Evolutionary conservation across 2,113 vertebrate species (phyloP), one percentile per base, ranked within the genome.

Genomic region (Paraplagusia blochii): DNA sequence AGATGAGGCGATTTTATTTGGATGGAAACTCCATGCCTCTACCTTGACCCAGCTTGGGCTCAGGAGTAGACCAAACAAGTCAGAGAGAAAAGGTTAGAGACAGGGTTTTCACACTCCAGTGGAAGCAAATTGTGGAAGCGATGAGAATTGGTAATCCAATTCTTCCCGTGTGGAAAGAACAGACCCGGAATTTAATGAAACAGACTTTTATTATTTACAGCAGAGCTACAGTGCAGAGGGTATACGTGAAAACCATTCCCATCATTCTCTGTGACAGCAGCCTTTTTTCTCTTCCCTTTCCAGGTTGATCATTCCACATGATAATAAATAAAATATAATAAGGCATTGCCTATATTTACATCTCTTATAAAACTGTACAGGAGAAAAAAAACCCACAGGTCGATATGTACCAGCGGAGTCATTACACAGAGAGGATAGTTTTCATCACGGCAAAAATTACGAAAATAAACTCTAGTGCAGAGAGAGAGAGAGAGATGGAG

Each of bases 341-440:
- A 88, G 87, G 86, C 87, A 77, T 77, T 70, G 67, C 64, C 74
- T 79, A 60, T 83, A 84, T 89, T 79, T 87, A 89, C 83, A 90
- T 60, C 33, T 72, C 57, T 78, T 89, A 89, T 54, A 90, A 90
- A 90, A 88, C 82, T 89, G 85, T 91, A 88, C 88, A 89, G 59
- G 65, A 73, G 42, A 49, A 29, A 29, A 29, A 29, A 40, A 2
- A 58, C 22, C 40, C 47, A 72, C 44, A 53, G 47, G 47, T 13
- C 38, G 52, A 59, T 45, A 49, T 44, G 51, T 19, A 53, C 53
- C 65, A 58, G 45, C 43, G 4, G 53, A 44, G 66, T 14, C 61
- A 14, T 57, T 63, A 15, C 47, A 67, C 78, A 69, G 45, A 51
- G 54, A 77, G 72, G 42, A 8, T 53, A 16, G 66, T 74, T 15